Evolutionary conservation across 1,140 invertebrate genomes (phyloP), one percentile per base, ranked within the genome.

Genomic region (Ceratoteleas bidentatus): DNA sequence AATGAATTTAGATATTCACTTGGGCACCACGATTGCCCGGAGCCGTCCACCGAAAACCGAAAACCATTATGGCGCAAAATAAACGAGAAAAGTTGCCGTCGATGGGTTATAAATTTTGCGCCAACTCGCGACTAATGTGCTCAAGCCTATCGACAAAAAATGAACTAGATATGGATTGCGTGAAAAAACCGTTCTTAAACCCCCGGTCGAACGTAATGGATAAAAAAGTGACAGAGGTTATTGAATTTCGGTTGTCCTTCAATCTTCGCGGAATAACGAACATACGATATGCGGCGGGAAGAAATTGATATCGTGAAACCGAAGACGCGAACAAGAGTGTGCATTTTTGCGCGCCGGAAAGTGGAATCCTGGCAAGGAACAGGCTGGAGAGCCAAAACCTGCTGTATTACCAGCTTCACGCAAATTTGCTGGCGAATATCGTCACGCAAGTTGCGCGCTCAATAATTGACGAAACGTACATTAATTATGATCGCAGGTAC

Each of bases 1-100:
- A 77, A 66, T 68, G 77, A 84, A 68, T 77, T 77, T 60, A 56
- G 68, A 76, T 60, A 84, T 84, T 80, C 76, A 70, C 52, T 80
- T 69, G 61, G 57, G 15, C 57, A 4, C 13, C 38, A 66, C 54
- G 61, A 77, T 75, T 66, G 62, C 38, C 75, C 53, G 40, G 52
- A 78, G 47, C 76, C 75, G 57, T 65, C 61, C 49, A 24, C 58
- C 69, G 73, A 77, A 74, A 80, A 80, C 45, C 72, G 57, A 80
- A 24, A 64, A 40, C 73, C 69, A 84, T 84, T 84, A 80, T 77
- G 40, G 14, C 47, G 34, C 45, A 56, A 64, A 84, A 84, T 77
- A 61, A 84, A 84, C 73, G 82, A 84, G 76, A 38, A 74, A 84
- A 84, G 82, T 80, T 84, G 54, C 16, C 60, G 45, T 65, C 75